Evolutionary conservation across 2,113 vertebrate genomes (phyloP), one percentile per base, ranked within the genome.

Genomic region (Xenus cinereus): DNA sequence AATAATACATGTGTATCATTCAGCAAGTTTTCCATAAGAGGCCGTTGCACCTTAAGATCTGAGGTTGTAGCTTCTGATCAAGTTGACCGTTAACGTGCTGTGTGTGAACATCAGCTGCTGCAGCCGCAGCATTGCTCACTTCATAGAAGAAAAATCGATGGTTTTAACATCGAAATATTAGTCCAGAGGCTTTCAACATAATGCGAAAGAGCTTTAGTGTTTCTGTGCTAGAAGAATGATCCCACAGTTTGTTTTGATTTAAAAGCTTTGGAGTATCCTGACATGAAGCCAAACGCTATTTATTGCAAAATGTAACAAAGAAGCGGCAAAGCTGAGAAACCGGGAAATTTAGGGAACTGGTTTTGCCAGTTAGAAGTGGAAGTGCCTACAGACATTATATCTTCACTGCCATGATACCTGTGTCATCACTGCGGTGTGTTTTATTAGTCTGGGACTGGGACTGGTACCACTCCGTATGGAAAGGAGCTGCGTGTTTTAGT

Each of bases 361-460:
- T n/a, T 14, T 12, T 33, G n/a, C 43, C 53, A 18, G 71, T 16
- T 10, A 19, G 35, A 8, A n/a, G 16, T 28, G 43, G 69, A 41
- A 43, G 54, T 2, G 12, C 30, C 63, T 76, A 6, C 10, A 37
- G 39, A n/a, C 11, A 1, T 54, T 27, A 5, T 9, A 6, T 60
- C 28, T 33, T n/a, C 67, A 18, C 32, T 57, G 66, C 15, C 6
- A 4, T 2, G 2, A 2, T 2, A 21, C 24, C 3, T 7, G 2
- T 4, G 10, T 11, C 21, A 7, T 26, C 54, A 3, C 59, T 17
- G 7, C 0, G 1, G 18, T 2, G 3, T 15, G 37, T 7, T 26
- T 32, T 19, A 4, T 37, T 33, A 28, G 11, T 8, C 41, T 14
- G 28, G 5, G 71, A 8, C 1, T 13, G 53, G 14, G 57, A 32